phyloP scores from a whole-genome alignment of 2,888 invertebrate genomes.

The Drosophila hamatofila region DNA sequence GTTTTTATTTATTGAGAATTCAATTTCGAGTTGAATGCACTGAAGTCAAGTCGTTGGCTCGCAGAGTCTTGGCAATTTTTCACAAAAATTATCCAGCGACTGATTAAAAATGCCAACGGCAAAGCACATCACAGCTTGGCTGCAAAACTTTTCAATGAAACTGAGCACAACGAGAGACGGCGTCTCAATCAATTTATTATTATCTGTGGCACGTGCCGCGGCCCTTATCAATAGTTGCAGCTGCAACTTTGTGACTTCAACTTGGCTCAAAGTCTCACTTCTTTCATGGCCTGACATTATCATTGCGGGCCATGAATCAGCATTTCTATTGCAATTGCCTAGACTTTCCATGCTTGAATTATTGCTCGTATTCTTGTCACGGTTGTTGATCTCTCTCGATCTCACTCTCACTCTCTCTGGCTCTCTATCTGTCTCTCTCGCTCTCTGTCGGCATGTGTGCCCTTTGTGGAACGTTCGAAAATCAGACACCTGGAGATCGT shows the following conservation, averaged over 20 bases:
- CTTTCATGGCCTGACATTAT: conserved; percentile 13
- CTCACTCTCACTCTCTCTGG: not conserved
- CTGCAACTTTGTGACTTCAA: conserved; percentile 12
- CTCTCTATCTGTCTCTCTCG: not conserved
- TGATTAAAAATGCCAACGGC: conserved; percentile 46
- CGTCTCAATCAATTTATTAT: conserved; percentile 61
- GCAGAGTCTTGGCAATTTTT: conserved; percentile 30
- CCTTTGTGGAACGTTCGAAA: conserved; percentile 32
- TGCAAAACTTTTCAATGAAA: conserved; percentile 22
- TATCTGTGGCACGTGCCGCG: conserved; percentile 66
- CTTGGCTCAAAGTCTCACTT: conserved; percentile 1
- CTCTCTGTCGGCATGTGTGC: conserved; percentile 3
- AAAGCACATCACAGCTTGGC: not conserved
- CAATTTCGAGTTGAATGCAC: conserved; percentile 71
- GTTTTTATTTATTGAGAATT: conserved; percentile 31
- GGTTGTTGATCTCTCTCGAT: conserved; percentile 58
- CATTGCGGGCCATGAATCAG: conserved; percentile 67
- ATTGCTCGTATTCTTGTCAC: conserved; percentile 60
- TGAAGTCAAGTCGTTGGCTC: conserved; percentile 38
- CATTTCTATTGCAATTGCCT: conserved; percentile 47
- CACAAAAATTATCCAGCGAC: conserved; percentile 27
- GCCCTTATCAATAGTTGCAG: conserved; percentile 28
- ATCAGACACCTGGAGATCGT: conserved; percentile 54
- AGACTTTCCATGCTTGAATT: conserved; percentile 46
- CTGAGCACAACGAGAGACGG: conserved; percentile 23